Conservation (phyloP, 2,797 vertebrate genomes). For the Champsocephalus gunnari region DNA sequence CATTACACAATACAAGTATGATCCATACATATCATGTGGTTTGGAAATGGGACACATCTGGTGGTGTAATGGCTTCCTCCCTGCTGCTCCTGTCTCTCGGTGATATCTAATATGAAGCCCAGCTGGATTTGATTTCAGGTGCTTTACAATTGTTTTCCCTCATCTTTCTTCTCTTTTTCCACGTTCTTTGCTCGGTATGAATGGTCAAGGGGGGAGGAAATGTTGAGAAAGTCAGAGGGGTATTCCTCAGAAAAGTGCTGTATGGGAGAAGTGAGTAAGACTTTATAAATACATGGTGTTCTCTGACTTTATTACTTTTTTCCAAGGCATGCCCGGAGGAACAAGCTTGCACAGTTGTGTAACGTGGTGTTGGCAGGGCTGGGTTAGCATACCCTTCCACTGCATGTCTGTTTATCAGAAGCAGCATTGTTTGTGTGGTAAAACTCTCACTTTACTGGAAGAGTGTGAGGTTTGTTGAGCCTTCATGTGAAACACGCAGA, state of each 20-base stretch:
- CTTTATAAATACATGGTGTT: constrained; percentile 7
- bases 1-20: neutral
- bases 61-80: neutral
- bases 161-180: neutral
- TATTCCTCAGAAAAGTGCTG: neutral
- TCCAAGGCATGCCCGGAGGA: constrained; percentile 2
- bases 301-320: neutral
- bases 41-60: neutral
- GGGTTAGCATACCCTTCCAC: constrained; percentile 15
- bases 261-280: constrained; percentile 1
- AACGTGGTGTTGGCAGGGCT: constrained; percentile 11
- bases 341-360: neutral
- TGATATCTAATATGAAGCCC: neutral
- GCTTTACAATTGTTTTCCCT: neutral
- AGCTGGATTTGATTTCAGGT: constrained; percentile 4
- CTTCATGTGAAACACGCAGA: constrained; percentile 9
- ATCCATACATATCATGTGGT: neutral
- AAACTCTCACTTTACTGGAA: constrained; percentile 19
- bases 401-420: neutral
- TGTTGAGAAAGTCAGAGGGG: neutral
- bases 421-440: neutral
- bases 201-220: constrained; percentile 2
- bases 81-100: neutral
- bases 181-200: neutral
- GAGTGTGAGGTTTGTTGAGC: neutral